Evolutionary conservation across 1,140 invertebrate species (phyloP), one percentile per base, ranked within the genome.

Genomic region (Propsilocerus akamusi): DNA sequence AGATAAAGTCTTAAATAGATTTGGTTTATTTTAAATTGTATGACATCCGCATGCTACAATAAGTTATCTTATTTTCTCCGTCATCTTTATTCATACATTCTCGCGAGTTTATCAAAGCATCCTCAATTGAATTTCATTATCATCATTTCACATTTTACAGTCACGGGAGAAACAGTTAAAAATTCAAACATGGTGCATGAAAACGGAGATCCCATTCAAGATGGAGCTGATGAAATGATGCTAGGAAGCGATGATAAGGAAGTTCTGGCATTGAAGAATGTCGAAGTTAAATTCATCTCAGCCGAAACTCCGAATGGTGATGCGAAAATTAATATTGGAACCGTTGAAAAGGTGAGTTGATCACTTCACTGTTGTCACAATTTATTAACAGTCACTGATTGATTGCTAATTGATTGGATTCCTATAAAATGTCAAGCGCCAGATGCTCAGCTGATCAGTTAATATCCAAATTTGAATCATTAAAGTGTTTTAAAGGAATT

Each of bases 291-390:
- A 65, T 83, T 82, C 54, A 75, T 78, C 26, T 68, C 72, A 23
- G 71, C 69, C 4, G 73, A 78, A 56, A 90, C n/a, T n/a, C n/a
- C n/a, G n/a, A n/a, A 90, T 73, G 86, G 86, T 1, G 86, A 90
- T 60, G 81, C 86, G 0, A 90, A 88, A 67, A 77, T 91, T 34
- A 82, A 91, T 58, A 84, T 90, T 28, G 78, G 83, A 51, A 68
- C 70, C 23, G 68, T 72, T 26, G 72, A 73, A 53, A 68, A 68
- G 67, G 73, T 75, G 55, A 64, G 61, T 65, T 24, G 24, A n/a
- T n/a, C n/a, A n/a, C n/a, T n/a, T n/a, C n/a, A n/a, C n/a, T n/a
- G n/a, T n/a, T n/a, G n/a, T n/a, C n/a, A n/a, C n/a, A n/a, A n/a
- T n/a, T n/a, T n/a, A n/a, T n/a, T n/a, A n/a, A n/a, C n/a, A n/a